phyloP scores from a whole-genome alignment of 2,888 invertebrate genomes.

The Euspilapteryx auroguttella region DNA sequence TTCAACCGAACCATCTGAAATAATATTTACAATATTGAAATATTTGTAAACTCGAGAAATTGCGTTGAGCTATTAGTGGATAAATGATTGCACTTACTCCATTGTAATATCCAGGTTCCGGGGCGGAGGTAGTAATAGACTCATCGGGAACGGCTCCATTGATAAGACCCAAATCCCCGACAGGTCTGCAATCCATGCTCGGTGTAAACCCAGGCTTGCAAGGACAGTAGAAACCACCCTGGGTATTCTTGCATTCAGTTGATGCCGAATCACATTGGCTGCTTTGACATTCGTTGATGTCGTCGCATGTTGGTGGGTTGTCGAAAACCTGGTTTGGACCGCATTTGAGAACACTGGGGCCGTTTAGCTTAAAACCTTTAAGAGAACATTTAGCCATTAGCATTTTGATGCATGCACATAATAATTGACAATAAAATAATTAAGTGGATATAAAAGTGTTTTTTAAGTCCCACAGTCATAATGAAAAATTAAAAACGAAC shows the following conservation, averaged over 20 bases:
- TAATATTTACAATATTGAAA: conserved; percentile 6
- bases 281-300: conserved; percentile 87
- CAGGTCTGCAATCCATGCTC: conserved; percentile 86
- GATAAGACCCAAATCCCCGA: conserved; percentile 84
- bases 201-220: conserved; percentile 83
- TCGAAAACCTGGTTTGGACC: conserved; percentile 83
- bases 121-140: conserved; percentile 81
- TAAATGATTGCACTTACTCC: conserved; percentile 59
- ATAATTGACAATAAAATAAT: background rate
- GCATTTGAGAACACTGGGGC: conserved; percentile 81
- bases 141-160: conserved; percentile 91
- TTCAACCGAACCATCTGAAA: conserved; percentile 80
- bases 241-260: conserved; percentile 87
- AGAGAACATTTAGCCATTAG: conserved; percentile 6
- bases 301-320: conserved; percentile 85
- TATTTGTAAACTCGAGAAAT: conserved; percentile 2
- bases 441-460: background rate
- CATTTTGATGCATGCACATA: too few species aligned
- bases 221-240: conserved; percentile 87
- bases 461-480: too few species aligned
- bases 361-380: conserved; percentile 80
- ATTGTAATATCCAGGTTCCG: conserved; percentile 81
- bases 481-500: too few species aligned
- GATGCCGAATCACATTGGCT: conserved; percentile 90
- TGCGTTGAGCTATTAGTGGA: too few species aligned